Evolutionary conservation across 2,888 invertebrate genomes (phyloP).

Genomic region (Adelphocoris suturalis): DNA sequence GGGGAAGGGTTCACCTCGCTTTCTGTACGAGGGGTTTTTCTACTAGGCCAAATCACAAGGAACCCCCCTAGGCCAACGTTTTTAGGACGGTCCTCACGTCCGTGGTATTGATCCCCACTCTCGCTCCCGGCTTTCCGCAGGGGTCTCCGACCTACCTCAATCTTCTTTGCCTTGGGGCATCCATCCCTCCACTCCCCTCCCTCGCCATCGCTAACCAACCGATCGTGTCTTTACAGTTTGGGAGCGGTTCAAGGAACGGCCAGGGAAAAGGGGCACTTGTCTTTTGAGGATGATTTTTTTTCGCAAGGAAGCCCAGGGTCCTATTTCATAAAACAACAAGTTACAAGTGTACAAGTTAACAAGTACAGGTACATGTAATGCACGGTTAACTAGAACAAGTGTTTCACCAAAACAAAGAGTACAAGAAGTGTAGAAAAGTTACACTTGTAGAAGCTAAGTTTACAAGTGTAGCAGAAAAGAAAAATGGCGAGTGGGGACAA

Average conservation of each 20-base stretch:
- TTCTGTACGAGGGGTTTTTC: neutral
- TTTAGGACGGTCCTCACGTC: conserved; percentile 53
- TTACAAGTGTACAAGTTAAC: no score
- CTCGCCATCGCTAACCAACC: neutral
- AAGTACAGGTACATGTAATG: no score
- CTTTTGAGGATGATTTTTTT: no score
- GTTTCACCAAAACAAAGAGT: no score
- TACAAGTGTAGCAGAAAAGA: no score
- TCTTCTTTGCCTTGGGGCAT: conserved; percentile 28
- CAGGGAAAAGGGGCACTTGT: no score
- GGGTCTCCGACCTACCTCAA: conserved; percentile 62
- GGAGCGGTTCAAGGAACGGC: neutral
- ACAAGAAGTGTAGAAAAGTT: no score
- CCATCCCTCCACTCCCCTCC: neutral
- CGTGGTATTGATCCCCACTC: conserved; percentile 50
- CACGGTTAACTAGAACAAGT: no score
- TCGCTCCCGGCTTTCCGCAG: neutral
- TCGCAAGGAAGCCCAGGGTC: no score
- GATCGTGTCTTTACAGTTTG: neutral
- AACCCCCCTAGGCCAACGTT: conserved; percentile 38
- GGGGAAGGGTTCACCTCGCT: neutral
- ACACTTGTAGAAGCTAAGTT: no score
- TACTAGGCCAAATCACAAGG: conserved; percentile 46
- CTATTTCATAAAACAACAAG: no score
- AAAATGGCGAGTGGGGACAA: no score